Base-by-base conservation (phyloP, 2,113 vertebrate genomes). In the Datnioides undecimradiatus region DNA sequence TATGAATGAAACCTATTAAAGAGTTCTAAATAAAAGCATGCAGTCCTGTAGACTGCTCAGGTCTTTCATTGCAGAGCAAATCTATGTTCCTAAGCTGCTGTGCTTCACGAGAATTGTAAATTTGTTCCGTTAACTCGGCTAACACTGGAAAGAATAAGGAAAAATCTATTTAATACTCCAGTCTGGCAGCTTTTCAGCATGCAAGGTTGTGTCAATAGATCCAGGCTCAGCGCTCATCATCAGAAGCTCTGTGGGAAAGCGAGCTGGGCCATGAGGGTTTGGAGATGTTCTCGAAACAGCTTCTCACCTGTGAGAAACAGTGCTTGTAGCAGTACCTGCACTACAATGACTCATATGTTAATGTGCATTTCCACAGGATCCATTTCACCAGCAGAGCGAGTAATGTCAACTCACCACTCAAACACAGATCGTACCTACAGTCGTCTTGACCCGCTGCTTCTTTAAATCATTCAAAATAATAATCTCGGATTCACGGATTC, bases 251-350 rank as follows among this genome's bases (percentile, higher is more conserved):
- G 33, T 69, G 52, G 64, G 60, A 86, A 85, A 81, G 52, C 19
- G 51, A 31, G 71, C 67, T 34, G 63, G 41, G 31, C 79, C 73
- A 89, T 80, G 73, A 88, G 84, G 87, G 67, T 84, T 66, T 13
- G 41, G 34, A 29, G 34, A 48, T 70, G 51, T 63, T 82, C 54
- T 80, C 31, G 27, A 72, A 59, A 48, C 54, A 23, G 46, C 40
- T 48, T 55, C 34, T 27, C 25, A 52, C 19, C 23, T 49, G 2
- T 38, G 5, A 66, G 33, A 51, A 54, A 27, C n/a, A 48, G 25
- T 14, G n/a, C n/a, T n/a, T n/a, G n/a, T n/a, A n/a, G n/a, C n/a
- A n/a, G n/a, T n/a, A n/a, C n/a, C n/a, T n/a, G n/a, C n/a, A n/a
- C n/a, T n/a, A n/a, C n/a, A n/a, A n/a, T n/a, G n/a, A n/a, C n/a